phyloP scores from a whole-genome alignment of 2,888 invertebrate species.

The Drosophila atripex region DNA sequence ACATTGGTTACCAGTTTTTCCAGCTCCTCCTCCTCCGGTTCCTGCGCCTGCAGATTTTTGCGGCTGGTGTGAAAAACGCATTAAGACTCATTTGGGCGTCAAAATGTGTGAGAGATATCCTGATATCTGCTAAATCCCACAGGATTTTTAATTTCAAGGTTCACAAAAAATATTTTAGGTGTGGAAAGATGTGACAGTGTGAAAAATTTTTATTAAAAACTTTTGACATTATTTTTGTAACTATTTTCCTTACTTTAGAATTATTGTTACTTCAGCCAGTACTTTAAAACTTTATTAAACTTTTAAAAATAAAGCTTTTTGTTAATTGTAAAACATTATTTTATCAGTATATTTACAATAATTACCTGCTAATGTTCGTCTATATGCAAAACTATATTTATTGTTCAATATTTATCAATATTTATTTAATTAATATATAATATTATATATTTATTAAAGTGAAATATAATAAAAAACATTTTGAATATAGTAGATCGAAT shows the following conservation, averaged over 20 bases:
- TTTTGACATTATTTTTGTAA: not conserved
- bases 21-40: slow-evolving; percentile 12
- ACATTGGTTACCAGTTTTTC: slow-evolving; percentile 26
- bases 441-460: too few relatives aligned
- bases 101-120: slow-evolving; percentile 44
- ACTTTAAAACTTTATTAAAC: too few relatives aligned
- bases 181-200: not conserved
- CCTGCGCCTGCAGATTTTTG: slow-evolving; percentile 11
- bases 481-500: too few relatives aligned
- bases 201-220: not conserved
- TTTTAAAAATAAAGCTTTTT: too few relatives aligned
- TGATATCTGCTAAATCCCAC: slow-evolving; percentile 64
- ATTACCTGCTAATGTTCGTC: too few relatives aligned
- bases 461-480: too few relatives aligned
- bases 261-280: too few relatives aligned
- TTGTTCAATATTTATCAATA: too few relatives aligned
- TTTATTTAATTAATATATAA: too few relatives aligned
- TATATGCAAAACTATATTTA: too few relatives aligned
- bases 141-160: slow-evolving; percentile 72
- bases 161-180: slow-evolving; percentile 13
- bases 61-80: slow-evolving; percentile 66
- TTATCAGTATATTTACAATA: too few relatives aligned
- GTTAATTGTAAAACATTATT: too few relatives aligned
- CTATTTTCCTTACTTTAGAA: not conserved
- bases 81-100: slow-evolving; percentile 76